Base-by-base conservation (phyloP, 2,888 invertebrate species). In the Microdon myrmicae region DNA sequence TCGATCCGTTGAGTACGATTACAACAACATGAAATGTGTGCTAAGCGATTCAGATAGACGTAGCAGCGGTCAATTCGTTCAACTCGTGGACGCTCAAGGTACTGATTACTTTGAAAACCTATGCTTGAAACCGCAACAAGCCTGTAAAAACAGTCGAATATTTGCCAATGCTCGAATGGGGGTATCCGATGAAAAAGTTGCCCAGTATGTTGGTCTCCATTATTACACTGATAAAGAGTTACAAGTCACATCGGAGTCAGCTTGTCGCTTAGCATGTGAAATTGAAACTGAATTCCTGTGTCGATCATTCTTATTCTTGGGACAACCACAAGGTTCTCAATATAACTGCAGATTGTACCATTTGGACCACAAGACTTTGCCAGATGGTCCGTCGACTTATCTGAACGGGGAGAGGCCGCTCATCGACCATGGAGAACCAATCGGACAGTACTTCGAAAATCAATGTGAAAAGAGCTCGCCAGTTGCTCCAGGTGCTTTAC, bases 291-390 rank as follows among this genome's bases (percentile, higher is more conserved):
- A 95, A 80, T 95, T 96, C 82, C 84, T 95, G 29, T 96, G 95
- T 78, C 86, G 95, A 75, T 85, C 94, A 60, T 84, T 90, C 85
- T 75, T 94, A 75, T 87, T 88, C 83, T 75, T 85, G 37, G 87
- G 88, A 2, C 82, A 85, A 17, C 87, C 87, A 1, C 82, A 84
- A 61, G 87, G 87, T 4, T 84, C 88, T 1, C 88, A 90, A 64
- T 93, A 94, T 83, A 95, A 95, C 81, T 96, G 95, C 79, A 88
- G 94, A 66, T 83, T 95, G 22, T 95, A 92, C 83, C 95, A 96
- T 74, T 83, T 95, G 75, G 94, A 95, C 77, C 95, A 95, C 79
- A 90, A 90, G 82, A 92, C 93, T 0, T 82, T 95, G 43, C 94
- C 95, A 1, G 94, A 95, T 74, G 95, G 95, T 25, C 93, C 94